A percentile compares a stretch with the other conserved stretches of the same genome.
Conservation (phyloP, 1,140 invertebrate species). For the Bombus soroeensis region DNA sequence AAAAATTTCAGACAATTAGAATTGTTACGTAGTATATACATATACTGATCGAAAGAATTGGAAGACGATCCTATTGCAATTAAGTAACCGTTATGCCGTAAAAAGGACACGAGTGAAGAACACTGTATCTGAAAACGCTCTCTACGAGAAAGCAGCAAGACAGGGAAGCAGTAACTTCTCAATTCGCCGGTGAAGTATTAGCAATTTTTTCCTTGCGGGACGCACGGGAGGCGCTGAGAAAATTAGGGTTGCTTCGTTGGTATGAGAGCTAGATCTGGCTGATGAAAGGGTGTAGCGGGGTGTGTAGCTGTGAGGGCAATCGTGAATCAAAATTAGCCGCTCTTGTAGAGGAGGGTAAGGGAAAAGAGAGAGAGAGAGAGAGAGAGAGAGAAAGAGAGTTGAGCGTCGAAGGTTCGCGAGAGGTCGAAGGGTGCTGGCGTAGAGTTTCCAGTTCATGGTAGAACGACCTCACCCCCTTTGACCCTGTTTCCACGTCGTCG, state of each 20-base stretch:
- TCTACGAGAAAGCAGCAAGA: not conserved
- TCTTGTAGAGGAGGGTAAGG: not conserved
- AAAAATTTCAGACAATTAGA: too few species aligned
- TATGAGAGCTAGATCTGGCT: conserved; percentile 35
- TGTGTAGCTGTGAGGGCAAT: conserved; percentile 53
- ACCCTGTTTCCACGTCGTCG: conserved; percentile 59
- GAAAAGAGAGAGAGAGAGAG: not conserved
- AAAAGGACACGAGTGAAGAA: not conserved
- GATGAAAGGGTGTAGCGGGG: conserved; percentile 51
- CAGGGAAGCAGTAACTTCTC: not conserved
- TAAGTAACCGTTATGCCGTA: too few species aligned
- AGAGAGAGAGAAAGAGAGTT: not conserved
- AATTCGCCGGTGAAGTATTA: conserved; percentile 15
- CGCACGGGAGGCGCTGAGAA: not conserved
- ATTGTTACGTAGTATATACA: too few species aligned
- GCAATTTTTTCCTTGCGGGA: conserved; percentile 25
- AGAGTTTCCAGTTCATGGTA: conserved; percentile 1
- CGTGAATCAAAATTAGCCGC: conserved; percentile 71
- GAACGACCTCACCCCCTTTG: conserved; percentile 29
- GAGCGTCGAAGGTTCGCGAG: conserved; percentile 23
- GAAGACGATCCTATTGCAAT: too few species aligned
- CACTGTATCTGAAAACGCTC: not conserved
- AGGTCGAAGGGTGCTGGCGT: conserved; percentile 32
- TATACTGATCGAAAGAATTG: too few species aligned
- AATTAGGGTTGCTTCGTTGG: conserved; percentile 38